These are phyloP conservation scores for Typhlichthys eigenmanni DNA, from an alignment of 2,797 vertebrate genomes.

Conservation along the genomic window DNA sequence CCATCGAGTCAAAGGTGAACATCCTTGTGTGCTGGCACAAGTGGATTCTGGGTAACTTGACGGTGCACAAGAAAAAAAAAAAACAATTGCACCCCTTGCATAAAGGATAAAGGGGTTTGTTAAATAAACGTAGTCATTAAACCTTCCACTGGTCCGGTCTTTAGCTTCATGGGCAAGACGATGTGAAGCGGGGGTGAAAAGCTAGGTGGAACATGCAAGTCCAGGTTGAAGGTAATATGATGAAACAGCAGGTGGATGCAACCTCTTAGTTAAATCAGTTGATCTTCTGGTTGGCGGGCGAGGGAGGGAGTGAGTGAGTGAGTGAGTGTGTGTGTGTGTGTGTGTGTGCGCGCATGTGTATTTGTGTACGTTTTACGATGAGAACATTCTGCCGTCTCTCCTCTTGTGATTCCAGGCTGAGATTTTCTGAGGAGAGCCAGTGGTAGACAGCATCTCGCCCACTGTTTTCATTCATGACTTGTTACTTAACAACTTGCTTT, in stretches of 20 bases:
- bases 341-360: slow-evolving; percentile 42
- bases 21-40: slow-evolving; percentile 70
- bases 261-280: slow-evolving; percentile 40
- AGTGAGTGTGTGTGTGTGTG: slow-evolving; percentile 48
- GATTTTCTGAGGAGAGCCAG: slow-evolving; percentile 36
- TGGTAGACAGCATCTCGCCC: slow-evolving; percentile 62
- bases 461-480: slow-evolving; percentile 57
- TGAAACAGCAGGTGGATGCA: slow-evolving; percentile 29
- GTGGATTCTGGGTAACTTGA: slow-evolving; percentile 76
- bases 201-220: neutral
- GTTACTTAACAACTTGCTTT: slow-evolving; percentile 64
- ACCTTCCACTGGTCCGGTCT: slow-evolving; percentile 65
- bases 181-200: slow-evolving; percentile 53
- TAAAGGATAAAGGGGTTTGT: slow-evolving; percentile 41
- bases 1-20: slow-evolving; percentile 89
- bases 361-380: slow-evolving; percentile 60
- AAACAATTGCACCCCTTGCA: slow-evolving; percentile 50
- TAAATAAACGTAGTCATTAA: slow-evolving; percentile 31
- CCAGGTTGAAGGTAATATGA: slow-evolving; percentile 11
- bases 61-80: slow-evolving; percentile 79
- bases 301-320: slow-evolving; percentile 39
- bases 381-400: slow-evolving; percentile 55
- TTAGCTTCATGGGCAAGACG: slow-evolving; percentile 76
- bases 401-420: slow-evolving; percentile 24
- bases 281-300: slow-evolving; percentile 22